Evolutionary conservation across 2,797 vertebrate genomes (phyloP), one percentile per base, ranked within the genome.

Genomic region (Psittacula echo): DNA sequence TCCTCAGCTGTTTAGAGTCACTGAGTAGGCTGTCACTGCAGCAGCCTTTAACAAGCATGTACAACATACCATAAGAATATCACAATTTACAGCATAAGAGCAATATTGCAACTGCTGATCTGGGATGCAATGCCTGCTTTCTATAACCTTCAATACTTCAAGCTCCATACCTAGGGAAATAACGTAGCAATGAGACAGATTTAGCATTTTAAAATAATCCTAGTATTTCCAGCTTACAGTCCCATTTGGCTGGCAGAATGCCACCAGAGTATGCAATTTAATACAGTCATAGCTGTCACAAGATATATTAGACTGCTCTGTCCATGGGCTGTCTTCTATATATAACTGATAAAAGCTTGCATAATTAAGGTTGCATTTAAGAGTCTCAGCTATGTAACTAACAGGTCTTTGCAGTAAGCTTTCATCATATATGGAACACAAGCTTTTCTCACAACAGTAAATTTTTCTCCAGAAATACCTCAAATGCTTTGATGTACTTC

Each of bases 301-400:
- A 94, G 85, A 89, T 67, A 65, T 76, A 73, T 53, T 9, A 80
- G 73, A 92, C 77, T 93, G 90, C 75, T 94, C 85, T 94, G 91
- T 76, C 82, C 61, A 73, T 50, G 54, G 79, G 68, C 92, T 60
- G 30, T 64, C 74, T 82, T 94, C 96, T 96, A 95, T 96, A 95
- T 92, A 90, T 96, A 96, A 94, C 94, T 68, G 92, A 71, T 94
- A 94, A 93, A 81, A 93, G 85, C 70, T 89, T 96, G 92, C 73
- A 95, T 91, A 91, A 95, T 95, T 94, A 94, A 97, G 84, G 88
- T 68, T 94, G 88, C 82, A 91, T 88, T 89, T 91, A 82, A 48
- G 87, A 95, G 70, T 54, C 61, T 89, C 86, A 82, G 50, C 54
- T 84, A 85, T 66, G 56, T 39, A 93, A 84, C 62, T 82, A 96